These are phyloP conservation scores for Daubentonia madagascariensis DNA, from an alignment of 2,113 vertebrate genomes.

Conservation along the genomic window DNA sequence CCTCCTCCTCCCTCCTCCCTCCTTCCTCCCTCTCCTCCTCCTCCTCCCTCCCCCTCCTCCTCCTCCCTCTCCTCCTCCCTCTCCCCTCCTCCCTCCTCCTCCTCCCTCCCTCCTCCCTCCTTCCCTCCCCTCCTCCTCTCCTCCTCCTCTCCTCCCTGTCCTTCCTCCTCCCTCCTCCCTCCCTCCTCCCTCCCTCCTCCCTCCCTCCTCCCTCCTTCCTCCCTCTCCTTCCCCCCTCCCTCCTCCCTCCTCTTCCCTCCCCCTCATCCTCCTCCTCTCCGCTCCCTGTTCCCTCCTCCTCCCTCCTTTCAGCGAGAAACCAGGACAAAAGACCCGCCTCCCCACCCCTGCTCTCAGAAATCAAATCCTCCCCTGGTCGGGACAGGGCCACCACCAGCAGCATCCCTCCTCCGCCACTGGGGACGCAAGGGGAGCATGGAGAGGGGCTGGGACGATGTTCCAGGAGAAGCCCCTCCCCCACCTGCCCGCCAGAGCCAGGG, in stretches of 20 bases:
- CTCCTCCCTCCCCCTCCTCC: too few species aligned
- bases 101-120: background rate
- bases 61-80: background rate
- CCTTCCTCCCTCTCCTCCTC: too few species aligned
- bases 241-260: too few species aligned
- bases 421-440: too few species aligned
- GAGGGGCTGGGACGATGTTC: background rate
- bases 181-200: too few species aligned
- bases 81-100: too few species aligned
- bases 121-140: too few species aligned
- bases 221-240: background rate
- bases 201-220: background rate
- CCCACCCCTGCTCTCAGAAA: accelerated
- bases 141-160: accelerated
- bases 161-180: background rate
- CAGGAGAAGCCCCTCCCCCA: background rate
- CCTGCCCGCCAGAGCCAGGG: background rate
- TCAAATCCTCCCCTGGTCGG: background rate
- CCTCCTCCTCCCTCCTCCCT: too few species aligned
- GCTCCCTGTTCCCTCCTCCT: background rate
- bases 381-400: background rate
- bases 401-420: accelerated
- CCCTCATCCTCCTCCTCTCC: background rate
- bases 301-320: background rate
- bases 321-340: background rate